Conservation (phyloP, 53 echinoderm and acorn worm species). For the Actinopyga echinites region DNA sequence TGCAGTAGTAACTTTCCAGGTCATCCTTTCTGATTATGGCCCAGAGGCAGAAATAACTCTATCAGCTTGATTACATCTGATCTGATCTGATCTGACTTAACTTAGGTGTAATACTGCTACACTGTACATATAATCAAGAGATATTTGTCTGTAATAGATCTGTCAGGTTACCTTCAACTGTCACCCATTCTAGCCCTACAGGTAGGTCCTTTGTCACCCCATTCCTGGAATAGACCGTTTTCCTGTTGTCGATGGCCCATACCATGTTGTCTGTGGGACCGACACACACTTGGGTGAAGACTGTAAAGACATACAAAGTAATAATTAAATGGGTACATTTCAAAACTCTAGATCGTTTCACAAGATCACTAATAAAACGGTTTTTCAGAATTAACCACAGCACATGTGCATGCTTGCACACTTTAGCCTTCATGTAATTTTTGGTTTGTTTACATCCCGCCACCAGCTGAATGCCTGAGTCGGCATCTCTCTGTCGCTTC, state of each 20-base stretch:
- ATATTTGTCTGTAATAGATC: background rate
- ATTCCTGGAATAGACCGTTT: conserved; percentile 77
- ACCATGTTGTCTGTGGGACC: conserved; percentile 75
- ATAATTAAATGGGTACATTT: background rate
- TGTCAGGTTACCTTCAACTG: conserved; percentile 75
- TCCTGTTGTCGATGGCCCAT: conserved; percentile 91
- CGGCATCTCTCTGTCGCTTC: no score
- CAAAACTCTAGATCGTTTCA: background rate
- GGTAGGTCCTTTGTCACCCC: conserved; percentile 78
- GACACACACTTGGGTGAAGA: conserved; percentile 74
- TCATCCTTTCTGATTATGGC: no score
- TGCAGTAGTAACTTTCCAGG: no score
- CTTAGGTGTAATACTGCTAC: background rate
- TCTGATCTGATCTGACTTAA: no score
- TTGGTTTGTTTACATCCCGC: no score
- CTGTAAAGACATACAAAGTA: background rate
- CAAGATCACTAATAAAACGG: no score
- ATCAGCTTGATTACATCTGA: no score
- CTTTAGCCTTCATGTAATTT: no score
- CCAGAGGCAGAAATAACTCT: no score
- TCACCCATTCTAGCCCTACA: conserved; percentile 81
- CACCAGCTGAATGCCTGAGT: no score
- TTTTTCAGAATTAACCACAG: no score
- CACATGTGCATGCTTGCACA: no score
- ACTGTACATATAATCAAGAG: background rate